phyloP scores from a whole-genome alignment of 2,797 vertebrate genomes.

The Rhadinocentrus ornatus region DNA sequence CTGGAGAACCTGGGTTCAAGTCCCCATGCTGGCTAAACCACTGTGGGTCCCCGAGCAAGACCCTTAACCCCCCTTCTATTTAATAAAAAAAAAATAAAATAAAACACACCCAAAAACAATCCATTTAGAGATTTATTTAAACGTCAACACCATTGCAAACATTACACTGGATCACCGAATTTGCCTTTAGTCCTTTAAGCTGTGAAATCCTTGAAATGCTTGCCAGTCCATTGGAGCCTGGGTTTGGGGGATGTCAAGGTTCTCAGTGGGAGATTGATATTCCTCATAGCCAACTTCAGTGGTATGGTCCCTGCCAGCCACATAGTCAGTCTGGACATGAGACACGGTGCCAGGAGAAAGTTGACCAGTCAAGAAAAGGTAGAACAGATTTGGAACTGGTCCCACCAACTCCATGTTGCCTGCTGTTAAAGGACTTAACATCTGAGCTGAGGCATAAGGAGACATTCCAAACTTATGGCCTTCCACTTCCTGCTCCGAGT shows the following conservation, averaged over 20 bases:
- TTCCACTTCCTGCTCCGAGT: conserved; percentile 30
- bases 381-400: background rate
- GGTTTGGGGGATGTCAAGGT: background rate
- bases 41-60: too few relatives aligned
- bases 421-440: rapidly evolving
- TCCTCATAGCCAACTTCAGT: conserved; percentile 27
- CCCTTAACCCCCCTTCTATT: too few relatives aligned
- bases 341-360: conserved; percentile 32
- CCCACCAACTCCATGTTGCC: rapidly evolving
- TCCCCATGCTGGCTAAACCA: too few relatives aligned
- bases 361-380: conserved; percentile 35
- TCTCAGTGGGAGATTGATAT: background rate
- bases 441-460: background rate
- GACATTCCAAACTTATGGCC: background rate
- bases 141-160: background rate
- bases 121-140: background rate
- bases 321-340: conserved; percentile 4
- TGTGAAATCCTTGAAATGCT: background rate
- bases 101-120: too few relatives aligned
- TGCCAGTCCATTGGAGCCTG: background rate
- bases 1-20: too few relatives aligned
- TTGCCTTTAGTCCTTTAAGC: background rate
- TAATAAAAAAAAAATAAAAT: too few relatives aligned
- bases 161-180: conserved; percentile 2
- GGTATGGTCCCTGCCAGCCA: conserved; percentile 15